Conservation (phyloP, 30 jellyfish, hydroid and myxozoan genomes). For the Turritopsis rubra region DNA sequence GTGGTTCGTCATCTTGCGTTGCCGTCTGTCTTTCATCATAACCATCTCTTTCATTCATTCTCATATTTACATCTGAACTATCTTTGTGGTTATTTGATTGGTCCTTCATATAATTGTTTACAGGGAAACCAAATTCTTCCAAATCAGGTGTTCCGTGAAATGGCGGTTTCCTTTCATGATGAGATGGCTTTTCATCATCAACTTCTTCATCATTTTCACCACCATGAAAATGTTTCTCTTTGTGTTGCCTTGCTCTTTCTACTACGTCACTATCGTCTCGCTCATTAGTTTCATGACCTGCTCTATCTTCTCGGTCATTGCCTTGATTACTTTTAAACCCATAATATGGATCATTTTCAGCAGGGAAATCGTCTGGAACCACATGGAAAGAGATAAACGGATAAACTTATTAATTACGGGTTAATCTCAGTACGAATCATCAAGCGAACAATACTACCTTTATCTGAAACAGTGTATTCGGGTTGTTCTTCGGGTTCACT, state of each 20-base stretch:
- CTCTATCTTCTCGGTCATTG: neutral
- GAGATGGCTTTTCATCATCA: neutral
- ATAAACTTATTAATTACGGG: neutral
- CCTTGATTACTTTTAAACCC: neutral
- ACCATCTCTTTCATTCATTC: no score
- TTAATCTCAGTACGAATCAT: no score
- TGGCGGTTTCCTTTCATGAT: neutral
- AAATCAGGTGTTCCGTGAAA: slow-evolving; percentile 5
- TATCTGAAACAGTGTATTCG: slow-evolving; percentile 4
- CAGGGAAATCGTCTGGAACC: neutral
- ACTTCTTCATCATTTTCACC: neutral
- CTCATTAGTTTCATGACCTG: neutral
- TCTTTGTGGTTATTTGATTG: neutral
- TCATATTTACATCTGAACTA: neutral
- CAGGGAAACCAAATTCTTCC: neutral
- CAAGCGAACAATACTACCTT: neutral
- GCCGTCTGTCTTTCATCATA: neutral
- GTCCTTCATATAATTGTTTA: neutral
- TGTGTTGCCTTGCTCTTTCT: neutral
- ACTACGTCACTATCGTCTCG: neutral
- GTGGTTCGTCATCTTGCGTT: neutral
- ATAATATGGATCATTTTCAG: slow-evolving; percentile 8
- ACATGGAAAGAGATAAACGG: neutral
- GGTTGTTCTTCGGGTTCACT: neutral
- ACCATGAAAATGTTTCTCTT: neutral